These are phyloP conservation scores for Raja brachyura DNA, from an alignment of 2,113 vertebrate species.

Conservation along the genomic window DNA sequence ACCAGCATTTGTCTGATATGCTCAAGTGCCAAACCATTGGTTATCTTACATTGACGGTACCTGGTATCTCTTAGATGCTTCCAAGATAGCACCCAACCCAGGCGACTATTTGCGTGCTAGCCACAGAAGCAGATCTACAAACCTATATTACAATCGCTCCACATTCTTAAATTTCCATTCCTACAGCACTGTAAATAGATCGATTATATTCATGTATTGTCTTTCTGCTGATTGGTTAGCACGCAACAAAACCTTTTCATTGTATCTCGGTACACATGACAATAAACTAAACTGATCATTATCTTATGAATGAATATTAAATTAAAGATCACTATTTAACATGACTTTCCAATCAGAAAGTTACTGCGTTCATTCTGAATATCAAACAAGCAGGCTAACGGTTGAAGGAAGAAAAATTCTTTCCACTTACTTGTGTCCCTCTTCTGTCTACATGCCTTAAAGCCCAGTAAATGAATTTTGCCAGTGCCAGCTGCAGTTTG, in stretches of 20 bases:
- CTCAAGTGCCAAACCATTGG: not conserved
- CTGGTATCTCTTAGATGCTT: not conserved
- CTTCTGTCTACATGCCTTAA: constrained; percentile 65
- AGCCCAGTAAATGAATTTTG: constrained; percentile 71
- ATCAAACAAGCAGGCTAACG: not conserved
- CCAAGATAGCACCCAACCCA: too few species aligned
- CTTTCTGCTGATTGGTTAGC: too few species aligned
- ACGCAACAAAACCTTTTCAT: too few species aligned
- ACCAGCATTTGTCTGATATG: not conserved
- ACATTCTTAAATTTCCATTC: too few species aligned
- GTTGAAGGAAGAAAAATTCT: constrained; percentile 15
- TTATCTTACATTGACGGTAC: not conserved
- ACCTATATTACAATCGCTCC: too few species aligned
- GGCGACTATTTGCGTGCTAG: too few species aligned
- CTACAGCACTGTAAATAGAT: too few species aligned
- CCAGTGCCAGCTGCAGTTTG: constrained; percentile 59
- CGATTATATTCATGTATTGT: too few species aligned
- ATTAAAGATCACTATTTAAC: not conserved
- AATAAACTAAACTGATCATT: too few species aligned
- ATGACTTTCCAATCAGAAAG: not conserved
- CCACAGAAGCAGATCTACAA: too few species aligned
- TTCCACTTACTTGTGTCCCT: constrained; percentile 59
- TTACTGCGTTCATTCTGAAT: not conserved
- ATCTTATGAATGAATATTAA: not conserved
- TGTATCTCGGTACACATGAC: too few species aligned